Percentiles rank a stretch among this genome's conserved stretches.
These are phyloP conservation scores for Varecia variegata DNA, from an alignment of 2,797 vertebrate species.

Conservation along the genomic window DNA sequence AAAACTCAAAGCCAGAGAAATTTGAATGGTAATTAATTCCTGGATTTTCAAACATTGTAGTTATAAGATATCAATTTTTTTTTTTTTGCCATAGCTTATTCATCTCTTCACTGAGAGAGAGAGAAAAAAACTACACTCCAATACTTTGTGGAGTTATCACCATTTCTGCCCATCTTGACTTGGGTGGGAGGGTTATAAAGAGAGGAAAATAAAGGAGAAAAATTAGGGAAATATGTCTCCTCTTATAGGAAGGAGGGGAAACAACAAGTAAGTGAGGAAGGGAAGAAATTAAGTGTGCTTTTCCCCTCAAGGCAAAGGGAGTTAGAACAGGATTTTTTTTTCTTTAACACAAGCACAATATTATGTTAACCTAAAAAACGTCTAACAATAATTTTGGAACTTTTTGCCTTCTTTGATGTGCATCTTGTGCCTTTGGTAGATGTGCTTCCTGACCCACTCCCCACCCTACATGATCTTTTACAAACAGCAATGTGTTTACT, in stretches of 20 bases:
- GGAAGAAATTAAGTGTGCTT: background rate
- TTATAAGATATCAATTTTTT: conserved; percentile 12
- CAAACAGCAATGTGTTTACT: background rate
- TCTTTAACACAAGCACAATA: background rate
- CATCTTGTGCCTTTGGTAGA: background rate
- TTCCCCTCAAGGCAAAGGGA: background rate
- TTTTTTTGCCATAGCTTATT: background rate
- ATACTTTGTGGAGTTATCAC: background rate
- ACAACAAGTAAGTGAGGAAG: background rate
- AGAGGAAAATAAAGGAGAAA: background rate
- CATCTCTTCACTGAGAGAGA: background rate
- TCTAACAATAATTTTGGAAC: background rate
- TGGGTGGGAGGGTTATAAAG: background rate
- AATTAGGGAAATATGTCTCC: background rate
- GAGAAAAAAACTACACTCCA: background rate
- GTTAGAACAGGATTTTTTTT: background rate
- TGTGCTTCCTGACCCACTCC: background rate
- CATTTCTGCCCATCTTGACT: background rate
- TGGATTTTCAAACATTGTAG: conserved; percentile 35
- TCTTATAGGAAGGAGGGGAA: background rate
- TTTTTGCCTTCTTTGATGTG: background rate
- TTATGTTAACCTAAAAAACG: background rate
- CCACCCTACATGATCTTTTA: background rate
- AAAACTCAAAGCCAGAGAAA: conserved; percentile 26
- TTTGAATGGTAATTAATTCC: conserved; percentile 51